These are phyloP conservation scores for Spialia ferax DNA, from an alignment of 2,888 invertebrate species.

Conservation along the genomic window DNA sequence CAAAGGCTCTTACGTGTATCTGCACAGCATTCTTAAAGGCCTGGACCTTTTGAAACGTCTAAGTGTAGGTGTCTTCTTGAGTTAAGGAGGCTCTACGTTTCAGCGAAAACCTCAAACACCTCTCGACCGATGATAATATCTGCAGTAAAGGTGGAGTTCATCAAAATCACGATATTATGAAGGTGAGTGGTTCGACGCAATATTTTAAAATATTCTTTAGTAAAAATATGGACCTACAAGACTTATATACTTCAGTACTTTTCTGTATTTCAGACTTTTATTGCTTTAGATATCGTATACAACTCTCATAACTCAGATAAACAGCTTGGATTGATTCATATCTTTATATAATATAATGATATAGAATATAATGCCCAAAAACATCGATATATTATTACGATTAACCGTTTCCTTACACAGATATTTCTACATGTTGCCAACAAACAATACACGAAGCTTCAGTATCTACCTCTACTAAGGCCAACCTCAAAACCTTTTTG, in stretches of 20 bases:
- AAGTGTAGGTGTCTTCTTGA: not conserved
- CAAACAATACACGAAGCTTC: not conserved
- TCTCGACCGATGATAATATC: constrained; percentile 3
- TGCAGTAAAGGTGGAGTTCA: constrained; percentile 5
- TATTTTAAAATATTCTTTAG: not conserved
- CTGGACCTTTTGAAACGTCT: not conserved
- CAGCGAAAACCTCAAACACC: not conserved
- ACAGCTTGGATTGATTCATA: no score
- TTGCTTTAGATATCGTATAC: no score
- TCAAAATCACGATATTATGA: not conserved
- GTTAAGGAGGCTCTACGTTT: not conserved
- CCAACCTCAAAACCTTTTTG: not conserved
- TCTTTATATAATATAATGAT: no score
- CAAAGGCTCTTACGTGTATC: not conserved
- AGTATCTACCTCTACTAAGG: not conserved
- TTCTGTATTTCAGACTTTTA: no score
- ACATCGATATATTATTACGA: no score
- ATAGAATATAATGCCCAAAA: no score
- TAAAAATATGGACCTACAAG: no score
- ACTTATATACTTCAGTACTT: not conserved
- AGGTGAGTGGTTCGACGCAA: not conserved
- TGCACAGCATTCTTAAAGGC: not conserved
- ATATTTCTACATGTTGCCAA: no score
- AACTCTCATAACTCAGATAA: no score
- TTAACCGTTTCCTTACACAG: no score